Base-by-base conservation (phyloP, 2,797 vertebrate species). In the Melanotaenia pygmaea region DNA sequence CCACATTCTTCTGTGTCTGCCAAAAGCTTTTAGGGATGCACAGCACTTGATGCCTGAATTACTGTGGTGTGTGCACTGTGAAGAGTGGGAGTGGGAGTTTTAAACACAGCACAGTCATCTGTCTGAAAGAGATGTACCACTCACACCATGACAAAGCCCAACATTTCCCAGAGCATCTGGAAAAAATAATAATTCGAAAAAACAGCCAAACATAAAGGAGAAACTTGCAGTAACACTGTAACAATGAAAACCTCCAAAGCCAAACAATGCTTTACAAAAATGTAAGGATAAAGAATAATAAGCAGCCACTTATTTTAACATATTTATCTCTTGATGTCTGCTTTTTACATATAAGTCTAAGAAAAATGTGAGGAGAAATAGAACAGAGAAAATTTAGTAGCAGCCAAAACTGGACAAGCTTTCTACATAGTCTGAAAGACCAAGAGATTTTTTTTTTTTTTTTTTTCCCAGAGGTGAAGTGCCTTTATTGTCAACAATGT, bases 401-500 rank as follows among this genome's bases (percentile, higher is more conserved):
- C 74, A 70, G 65, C 9, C 66, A 50, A 61, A 65, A 67, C 50
- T 72, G 70, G 64, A 89, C 77, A 79, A 58, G 79, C 78, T 76
- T 76, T 76, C 61, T 72, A 80, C 77, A 81, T 81, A 56, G 74
- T 45, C 85, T 62, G 59, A 6, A 74, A 61, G 10, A 51, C 18
- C 18, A 26, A 74, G 58, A 45, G 7, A 3, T 16, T 40, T 45
- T 30, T 30, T 30, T 5, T 7, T 20, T 45, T 79, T 74, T 78
- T 89, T 87, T 81, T 30, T 28, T 3, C 3, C 75, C 70, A 59
- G 68, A 80, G 78, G 63, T 88, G 87, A 92, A 93, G 89, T 93
- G 87, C 86, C 85, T 93, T 92, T 91, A 88, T 87, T 93, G 90
- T 94, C 93, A 94, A 94, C 93, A 94, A 76, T 83, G 80, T 77